Evolutionary conservation across 2,797 vertebrate species (phyloP).

Genomic region (Florisuga fusca): DNA sequence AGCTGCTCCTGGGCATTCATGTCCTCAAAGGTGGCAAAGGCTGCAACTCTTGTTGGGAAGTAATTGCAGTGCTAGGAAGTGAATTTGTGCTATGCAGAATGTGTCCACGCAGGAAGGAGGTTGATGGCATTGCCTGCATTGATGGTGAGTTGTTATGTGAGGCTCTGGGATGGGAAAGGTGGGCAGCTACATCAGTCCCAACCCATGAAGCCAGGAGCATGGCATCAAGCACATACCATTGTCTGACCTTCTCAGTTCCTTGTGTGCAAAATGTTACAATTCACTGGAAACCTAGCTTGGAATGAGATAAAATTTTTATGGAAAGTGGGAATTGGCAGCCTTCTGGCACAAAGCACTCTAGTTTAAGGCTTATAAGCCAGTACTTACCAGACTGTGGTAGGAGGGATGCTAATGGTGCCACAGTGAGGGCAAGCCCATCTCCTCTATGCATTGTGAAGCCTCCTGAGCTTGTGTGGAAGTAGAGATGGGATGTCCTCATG

Average conservation of each 20-base stretch:
- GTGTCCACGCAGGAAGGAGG: neutral
- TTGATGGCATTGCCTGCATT: fast-evolving
- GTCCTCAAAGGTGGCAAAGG: neutral
- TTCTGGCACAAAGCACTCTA: neutral
- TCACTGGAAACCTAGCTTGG: neutral
- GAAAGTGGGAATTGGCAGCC: neutral
- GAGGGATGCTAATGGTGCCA: neutral
- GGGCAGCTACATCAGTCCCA: fast-evolving
- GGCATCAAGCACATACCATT: neutral
- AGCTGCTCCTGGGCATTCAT: fast-evolving
- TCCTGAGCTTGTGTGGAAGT: neutral
- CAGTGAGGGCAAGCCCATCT: fast-evolving
- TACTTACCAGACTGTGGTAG: fast-evolving
- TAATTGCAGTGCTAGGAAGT: neutral
- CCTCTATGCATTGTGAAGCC: neutral
- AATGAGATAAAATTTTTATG: neutral
- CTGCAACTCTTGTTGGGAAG: neutral
- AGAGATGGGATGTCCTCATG: fast-evolving
- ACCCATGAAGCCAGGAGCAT: fast-evolving
- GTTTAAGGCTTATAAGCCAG: neutral
- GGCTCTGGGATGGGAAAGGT: neutral
- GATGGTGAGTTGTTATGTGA: fast-evolving
- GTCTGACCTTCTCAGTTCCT: fast-evolving
- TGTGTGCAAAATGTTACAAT: neutral
- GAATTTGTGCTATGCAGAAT: neutral